Evolutionary conservation across 2,113 vertebrate genomes (phyloP).

Genomic region (Siphamia tubifer): DNA sequence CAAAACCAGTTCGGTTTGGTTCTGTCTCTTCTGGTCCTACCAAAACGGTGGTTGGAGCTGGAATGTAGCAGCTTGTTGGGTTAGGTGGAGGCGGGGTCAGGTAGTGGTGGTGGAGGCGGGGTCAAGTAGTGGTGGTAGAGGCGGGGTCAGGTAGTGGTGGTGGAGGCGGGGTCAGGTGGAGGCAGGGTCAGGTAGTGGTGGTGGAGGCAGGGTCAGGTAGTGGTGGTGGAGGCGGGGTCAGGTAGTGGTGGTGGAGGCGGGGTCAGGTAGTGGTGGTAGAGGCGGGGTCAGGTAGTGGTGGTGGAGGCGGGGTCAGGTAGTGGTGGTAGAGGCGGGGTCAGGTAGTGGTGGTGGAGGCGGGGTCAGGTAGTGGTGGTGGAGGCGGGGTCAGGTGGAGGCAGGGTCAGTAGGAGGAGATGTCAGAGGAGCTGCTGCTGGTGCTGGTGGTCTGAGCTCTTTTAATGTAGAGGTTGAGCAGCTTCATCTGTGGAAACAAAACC

Average conservation of each 20-base stretch:
- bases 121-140: conserved; percentile 90
- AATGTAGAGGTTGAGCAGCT: conserved; percentile 96
- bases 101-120: not conserved
- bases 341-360: conserved; percentile 21
- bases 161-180: too few species aligned
- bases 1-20: too few species aligned
- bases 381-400: not conserved
- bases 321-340: conserved; percentile 56
- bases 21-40: conserved; percentile 10
- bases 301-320: conserved; percentile 62
- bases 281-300: conserved; percentile 72
- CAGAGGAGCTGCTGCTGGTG: conserved; percentile 97
- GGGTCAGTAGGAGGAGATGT: conserved; percentile 91
- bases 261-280: conserved; percentile 73
- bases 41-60: too few species aligned
- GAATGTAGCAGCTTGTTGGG: not conserved
- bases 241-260: conserved; percentile 21
- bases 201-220: conserved; percentile 62
- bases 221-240: conserved; percentile 56
- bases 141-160: conserved; percentile 97
- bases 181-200: conserved; percentile 72
- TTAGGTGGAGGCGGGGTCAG: not conserved
- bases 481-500: conserved; percentile 91
- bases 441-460: conserved; percentile 96
- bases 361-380: conserved; percentile 62